Evolutionary conservation across 1,140 invertebrate genomes (phyloP).

Genomic region (Drosophila equinoxialis): DNA sequence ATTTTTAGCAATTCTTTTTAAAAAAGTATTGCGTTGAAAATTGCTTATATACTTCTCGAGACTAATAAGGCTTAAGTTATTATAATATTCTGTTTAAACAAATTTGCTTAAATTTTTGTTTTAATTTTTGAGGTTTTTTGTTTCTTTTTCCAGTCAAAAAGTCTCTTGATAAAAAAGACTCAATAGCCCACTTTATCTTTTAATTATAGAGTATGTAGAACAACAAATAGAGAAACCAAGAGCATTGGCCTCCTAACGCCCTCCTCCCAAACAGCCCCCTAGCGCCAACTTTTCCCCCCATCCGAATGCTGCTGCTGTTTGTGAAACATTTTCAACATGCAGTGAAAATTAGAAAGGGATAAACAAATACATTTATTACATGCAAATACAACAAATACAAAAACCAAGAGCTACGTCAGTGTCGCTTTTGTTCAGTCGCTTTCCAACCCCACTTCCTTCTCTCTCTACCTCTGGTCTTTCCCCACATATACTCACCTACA

Average conservation of each 20-base stretch:
- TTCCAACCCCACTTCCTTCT: constrained; percentile 20
- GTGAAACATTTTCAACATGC: constrained; percentile 64
- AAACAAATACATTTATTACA: constrained; percentile 81
- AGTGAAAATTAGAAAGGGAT: constrained; percentile 75
- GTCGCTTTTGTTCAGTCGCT: constrained; percentile 59
- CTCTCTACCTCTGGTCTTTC: not conserved
- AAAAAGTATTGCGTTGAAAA: too few relatives aligned
- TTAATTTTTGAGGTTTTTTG: too few relatives aligned
- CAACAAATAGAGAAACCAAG: constrained; percentile 50
- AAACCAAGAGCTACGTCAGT: constrained; percentile 27
- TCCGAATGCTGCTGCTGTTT: constrained; percentile 19
- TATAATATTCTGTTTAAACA: too few relatives aligned
- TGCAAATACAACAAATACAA: constrained; percentile 72
- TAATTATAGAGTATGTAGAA: not conserved
- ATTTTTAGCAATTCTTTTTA: too few relatives aligned
- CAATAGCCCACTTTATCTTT: too few relatives aligned
- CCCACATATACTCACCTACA: not conserved
- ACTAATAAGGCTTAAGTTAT: too few relatives aligned
- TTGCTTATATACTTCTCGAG: too few relatives aligned
- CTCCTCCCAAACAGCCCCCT: not conserved
- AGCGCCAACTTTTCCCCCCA: not conserved
- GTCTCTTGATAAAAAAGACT: too few relatives aligned
- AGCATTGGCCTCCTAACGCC: not conserved
- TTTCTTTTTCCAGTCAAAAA: too few relatives aligned
- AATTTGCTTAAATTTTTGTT: too few relatives aligned